phyloP scores from a whole-genome alignment of 2,113 vertebrate genomes.

The Cebidichthys violaceus region DNA sequence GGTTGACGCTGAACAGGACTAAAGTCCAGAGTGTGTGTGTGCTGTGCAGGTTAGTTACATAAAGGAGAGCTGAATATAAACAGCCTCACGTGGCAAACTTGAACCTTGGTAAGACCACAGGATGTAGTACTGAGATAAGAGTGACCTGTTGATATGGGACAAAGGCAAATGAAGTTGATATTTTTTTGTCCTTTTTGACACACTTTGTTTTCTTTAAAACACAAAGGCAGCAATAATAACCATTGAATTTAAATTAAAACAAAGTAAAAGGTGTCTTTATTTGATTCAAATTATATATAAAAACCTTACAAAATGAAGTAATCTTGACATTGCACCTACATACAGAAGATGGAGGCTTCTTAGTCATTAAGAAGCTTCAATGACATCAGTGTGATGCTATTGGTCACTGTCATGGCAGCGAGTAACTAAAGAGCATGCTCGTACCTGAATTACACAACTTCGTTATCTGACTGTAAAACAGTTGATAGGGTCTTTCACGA shows the following conservation, averaged over 20 bases:
- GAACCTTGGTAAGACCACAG: background rate
- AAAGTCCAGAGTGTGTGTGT: slow-evolving; percentile 23
- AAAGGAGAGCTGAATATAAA: background rate
- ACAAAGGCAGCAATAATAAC: background rate
- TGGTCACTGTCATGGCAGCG: too few species aligned
- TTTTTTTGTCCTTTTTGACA: background rate
- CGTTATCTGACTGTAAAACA: background rate
- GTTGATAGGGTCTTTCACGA: background rate
- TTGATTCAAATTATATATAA: too few species aligned
- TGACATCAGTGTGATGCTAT: too few species aligned
- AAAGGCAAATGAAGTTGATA: background rate
- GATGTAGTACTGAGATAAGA: slow-evolving; percentile 23
- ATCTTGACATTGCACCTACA: background rate
- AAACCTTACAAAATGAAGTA: too few species aligned
- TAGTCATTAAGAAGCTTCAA: too few species aligned
- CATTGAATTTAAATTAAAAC: background rate
- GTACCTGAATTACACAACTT: background rate
- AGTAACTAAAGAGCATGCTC: background rate
- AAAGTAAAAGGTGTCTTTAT: background rate
- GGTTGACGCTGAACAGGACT: background rate
- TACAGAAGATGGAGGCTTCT: background rate
- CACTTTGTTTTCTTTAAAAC: background rate
- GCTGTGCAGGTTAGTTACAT: background rate
- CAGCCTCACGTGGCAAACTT: background rate
- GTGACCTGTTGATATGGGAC: background rate